Base-by-base conservation (phyloP, 2,113 vertebrate genomes). In the Tringa solitaria region DNA sequence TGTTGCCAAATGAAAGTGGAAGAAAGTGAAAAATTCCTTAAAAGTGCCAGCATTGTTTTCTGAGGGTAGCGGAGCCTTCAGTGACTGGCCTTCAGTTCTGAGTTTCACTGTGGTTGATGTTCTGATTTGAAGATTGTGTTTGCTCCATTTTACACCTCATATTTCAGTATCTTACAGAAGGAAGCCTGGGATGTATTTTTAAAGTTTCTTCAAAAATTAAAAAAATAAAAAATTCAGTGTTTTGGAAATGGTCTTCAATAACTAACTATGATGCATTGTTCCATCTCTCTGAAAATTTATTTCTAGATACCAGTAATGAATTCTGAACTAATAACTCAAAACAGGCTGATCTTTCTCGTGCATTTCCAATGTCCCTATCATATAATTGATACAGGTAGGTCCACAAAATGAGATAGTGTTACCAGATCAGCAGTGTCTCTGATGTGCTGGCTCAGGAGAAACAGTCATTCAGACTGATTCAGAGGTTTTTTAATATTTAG, bases 161-260 rank as follows among this genome's bases (percentile, higher is more conserved):
- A 87, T 85, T 88, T 97, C 91, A 93, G 41, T 77, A 61, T 59
- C 63, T 95, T 84, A 51, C 17, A 84, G 46, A 45, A 88, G 41
- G 43, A 89, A 76, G 30, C 89, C 87, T 96, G 84, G 80, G 96
- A 95, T 87, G 22, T 81, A 65, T 94, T 95, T 84, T 90, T 56
- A 10, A 74, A 70, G 8, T 78, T 90, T 91, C 83, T 94, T 84
- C 15, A 3, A 41, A 22, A 27, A 9, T 69, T 96, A 81, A 75
- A 59, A 68, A 46, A 10, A 46, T 10, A 12, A 76, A 96, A 95
- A 87, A 6, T 4, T 4, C 5, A 41, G 32, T 9, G 2, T 4
- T 39, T 88, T 80, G 28, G 33, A 84, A 81, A 57, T 50, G 12
- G 10, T 81, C 37, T 73, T 91, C 37, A 50, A 22, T 69, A 86